Conservation (phyloP, 2,113 vertebrate genomes). For the Chloroceryle aenea region DNA sequence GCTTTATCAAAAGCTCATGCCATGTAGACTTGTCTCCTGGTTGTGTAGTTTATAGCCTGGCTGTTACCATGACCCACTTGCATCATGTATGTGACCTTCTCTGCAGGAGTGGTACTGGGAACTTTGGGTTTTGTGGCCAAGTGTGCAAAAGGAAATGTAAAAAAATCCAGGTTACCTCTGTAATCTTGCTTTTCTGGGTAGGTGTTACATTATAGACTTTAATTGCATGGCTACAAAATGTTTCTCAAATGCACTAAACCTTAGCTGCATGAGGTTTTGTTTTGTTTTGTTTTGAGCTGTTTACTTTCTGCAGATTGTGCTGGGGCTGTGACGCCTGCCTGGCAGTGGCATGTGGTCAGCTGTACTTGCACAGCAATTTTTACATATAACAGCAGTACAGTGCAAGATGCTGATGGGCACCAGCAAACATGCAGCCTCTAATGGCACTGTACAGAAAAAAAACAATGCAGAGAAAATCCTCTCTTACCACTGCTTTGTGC, state of each 20-base stretch:
- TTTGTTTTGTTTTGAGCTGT: neutral
- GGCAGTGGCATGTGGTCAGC: neutral
- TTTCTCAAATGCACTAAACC: neutral
- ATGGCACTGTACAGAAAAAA: neutral
- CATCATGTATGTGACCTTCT: neutral
- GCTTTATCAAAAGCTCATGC: neutral
- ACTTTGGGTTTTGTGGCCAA: neutral
- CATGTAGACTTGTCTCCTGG: neutral
- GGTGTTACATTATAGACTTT: neutral
- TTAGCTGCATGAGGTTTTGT: neutral
- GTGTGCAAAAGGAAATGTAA: neutral
- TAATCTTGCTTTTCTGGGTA: neutral
- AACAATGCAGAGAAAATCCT: neutral
- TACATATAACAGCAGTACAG: fast-evolving
- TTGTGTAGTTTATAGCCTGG: neutral
- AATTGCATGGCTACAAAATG: neutral
- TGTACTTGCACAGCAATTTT: neutral
- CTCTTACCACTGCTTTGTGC: neutral
- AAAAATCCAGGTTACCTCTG: neutral
- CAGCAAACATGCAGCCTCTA: neutral
- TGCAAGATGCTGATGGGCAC: neutral
- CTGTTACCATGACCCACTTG: fast-evolving
- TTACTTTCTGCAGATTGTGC: neutral
- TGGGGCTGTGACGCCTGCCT: neutral
- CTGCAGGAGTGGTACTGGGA: neutral